Percentiles rank a stretch among this genome's conserved stretches.
phyloP scores from a whole-genome alignment of 2,888 invertebrate genomes.

The Dolichomitus sp. region DNA sequence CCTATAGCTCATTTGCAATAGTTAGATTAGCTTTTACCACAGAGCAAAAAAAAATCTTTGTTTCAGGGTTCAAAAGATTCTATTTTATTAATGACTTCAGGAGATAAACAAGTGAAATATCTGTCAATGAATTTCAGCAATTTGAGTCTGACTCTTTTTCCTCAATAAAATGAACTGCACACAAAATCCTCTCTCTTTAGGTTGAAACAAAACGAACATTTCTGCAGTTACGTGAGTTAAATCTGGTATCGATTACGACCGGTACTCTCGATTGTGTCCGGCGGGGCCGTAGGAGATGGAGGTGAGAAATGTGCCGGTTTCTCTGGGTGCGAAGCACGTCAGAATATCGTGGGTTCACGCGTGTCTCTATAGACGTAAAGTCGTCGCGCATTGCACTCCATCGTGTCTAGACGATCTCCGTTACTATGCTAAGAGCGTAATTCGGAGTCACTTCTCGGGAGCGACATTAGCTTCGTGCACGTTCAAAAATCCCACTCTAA shows the following conservation, averaged over 20 bases:
- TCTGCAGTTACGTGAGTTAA: slow-evolving; percentile 1
- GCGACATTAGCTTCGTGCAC: slow-evolving; percentile 20
- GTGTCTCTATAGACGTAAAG: slow-evolving; percentile 11
- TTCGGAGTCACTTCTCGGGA: slow-evolving; percentile 61
- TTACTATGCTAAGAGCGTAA: slow-evolving; percentile 70
- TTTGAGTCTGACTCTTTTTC: no score
- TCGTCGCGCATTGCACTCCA: slow-evolving; percentile 44
- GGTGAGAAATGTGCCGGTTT: slow-evolving; percentile 46
- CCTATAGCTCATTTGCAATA: no score
- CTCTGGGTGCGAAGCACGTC: slow-evolving; percentile 27
- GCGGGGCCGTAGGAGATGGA: neutral
- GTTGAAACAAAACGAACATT: neutral
- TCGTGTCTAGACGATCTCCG: slow-evolving; percentile 69
- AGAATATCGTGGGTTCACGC: slow-evolving; percentile 35
- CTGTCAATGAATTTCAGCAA: no score
- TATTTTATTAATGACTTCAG: no score
- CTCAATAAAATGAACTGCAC: neutral
- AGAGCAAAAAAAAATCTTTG: no score
- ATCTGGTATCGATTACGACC: slow-evolving; percentile 27
- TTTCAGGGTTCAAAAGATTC: no score
- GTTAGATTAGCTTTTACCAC: no score
- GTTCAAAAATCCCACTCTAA: slow-evolving; percentile 60
- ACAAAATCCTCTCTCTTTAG: neutral
- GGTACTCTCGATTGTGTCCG: slow-evolving; percentile 36
- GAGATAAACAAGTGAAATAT: no score